Conservation (phyloP, 2,113 vertebrate genomes). For the Machaerirhynchus nigripectus region DNA sequence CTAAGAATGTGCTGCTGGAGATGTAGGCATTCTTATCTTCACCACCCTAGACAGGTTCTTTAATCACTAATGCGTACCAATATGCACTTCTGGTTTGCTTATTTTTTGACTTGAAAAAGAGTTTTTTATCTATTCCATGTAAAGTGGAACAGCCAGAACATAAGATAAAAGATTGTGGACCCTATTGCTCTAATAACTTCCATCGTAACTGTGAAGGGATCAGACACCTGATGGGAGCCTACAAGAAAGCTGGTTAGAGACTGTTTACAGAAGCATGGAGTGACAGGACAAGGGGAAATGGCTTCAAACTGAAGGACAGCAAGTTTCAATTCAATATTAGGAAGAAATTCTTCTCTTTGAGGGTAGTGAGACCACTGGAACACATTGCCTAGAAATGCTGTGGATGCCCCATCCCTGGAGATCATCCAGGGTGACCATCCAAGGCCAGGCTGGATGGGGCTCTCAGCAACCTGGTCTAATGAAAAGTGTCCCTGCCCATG, state of each 20-base stretch:
- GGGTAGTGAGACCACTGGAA: neutral
- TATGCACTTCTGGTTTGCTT: neutral
- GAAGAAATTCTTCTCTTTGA: neutral
- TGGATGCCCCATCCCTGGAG: no score
- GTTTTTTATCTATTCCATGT: neutral
- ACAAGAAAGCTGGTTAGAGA: neutral
- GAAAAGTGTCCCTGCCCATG: neutral
- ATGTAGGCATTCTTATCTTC: neutral
- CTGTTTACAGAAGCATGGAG: neutral
- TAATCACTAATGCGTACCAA: neutral
- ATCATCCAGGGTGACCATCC: neutral
- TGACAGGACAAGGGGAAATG: neutral
- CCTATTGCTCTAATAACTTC: neutral
- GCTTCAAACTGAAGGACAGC: neutral
- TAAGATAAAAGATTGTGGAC: neutral
- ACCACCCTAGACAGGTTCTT: neutral
- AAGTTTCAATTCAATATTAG: neutral
- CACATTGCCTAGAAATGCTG: neutral
- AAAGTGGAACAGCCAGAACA: neutral
- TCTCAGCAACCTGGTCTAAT: neutral
- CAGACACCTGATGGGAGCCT: neutral
- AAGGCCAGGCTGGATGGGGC: neutral
- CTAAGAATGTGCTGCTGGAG: neutral
- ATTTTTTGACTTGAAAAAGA: neutral
- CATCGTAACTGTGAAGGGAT: neutral